Evolutionary conservation across 2,888 invertebrate genomes (phyloP), one percentile per base, ranked within the genome.

Genomic region (Coelogynopora nodosa): DNA sequence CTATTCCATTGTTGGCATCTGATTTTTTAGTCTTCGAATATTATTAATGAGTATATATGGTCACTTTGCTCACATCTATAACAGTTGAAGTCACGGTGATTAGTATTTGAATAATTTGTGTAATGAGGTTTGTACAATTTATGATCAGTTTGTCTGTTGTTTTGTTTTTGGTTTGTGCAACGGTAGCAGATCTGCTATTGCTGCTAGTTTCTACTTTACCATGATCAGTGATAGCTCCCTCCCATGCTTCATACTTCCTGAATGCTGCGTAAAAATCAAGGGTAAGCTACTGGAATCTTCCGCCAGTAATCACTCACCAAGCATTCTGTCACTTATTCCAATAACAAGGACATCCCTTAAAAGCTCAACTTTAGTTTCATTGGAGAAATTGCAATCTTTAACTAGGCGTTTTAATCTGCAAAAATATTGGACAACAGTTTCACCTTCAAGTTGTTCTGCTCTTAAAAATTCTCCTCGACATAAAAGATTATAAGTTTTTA

Each of bases 141-240:
- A 49, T 49, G 18, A 49, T 5, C 5, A 18, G 49, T 18, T 49
- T 49, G 49, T 49, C 49, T 49, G 18, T 74, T 74, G 74, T 74
- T 74, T 13, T 74, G 74, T 2, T 23, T 5, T 74, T 74, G 18
- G 74, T 13, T 5, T 74, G 5, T n/a, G 18, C 27, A 74, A 74
- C 23, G 74, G 10, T 74, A 74, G 74, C 5, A 74, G 23, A 5
- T 74, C 74, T 74, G 74, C 74, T 74, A 26, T 13, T 74, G 74
- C 74, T 74, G 74, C 18, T 5, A 74, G 23, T 74, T n/a, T 74
- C 74, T n/a, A 26, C 74, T 74, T 74, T 74, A 23, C 74, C 74
- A 74, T 26, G 27, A 26, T 23, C 74, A 74, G 74, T n/a, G 74
- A 74, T 74, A 74, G 74, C 74, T 74, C 74, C 23, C 74, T 74